Evolutionary conservation across 2,113 vertebrate genomes (phyloP).

Genomic region (Heterochromis multidens): DNA sequence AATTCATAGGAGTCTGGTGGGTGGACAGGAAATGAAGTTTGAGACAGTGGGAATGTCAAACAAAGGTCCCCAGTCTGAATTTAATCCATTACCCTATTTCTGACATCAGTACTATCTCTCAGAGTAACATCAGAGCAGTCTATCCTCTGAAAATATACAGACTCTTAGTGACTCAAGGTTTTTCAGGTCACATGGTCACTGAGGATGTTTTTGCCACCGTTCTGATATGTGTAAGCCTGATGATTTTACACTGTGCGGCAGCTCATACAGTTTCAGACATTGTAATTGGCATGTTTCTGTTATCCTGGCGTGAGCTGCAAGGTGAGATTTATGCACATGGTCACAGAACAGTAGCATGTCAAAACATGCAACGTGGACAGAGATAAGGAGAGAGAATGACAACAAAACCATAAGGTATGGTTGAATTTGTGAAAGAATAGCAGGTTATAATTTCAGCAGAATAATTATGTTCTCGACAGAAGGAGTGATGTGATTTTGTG

Average conservation of each 20-base stretch:
- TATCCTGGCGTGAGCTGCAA: neutral
- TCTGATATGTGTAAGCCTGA: neutral
- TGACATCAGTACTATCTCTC: neutral
- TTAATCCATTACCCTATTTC: neutral
- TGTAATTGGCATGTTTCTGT: constrained; percentile 37
- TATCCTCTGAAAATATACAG: neutral
- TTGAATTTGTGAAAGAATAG: neutral
- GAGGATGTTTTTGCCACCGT: neutral
- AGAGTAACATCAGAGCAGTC: neutral
- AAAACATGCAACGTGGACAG: constrained; percentile 26
- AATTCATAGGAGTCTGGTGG: neutral
- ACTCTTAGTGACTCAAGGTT: neutral
- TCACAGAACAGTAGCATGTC: constrained; percentile 12
- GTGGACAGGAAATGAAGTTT: constrained; percentile 11
- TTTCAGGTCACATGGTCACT: neutral
- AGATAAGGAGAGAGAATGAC: neutral
- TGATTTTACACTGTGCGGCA: neutral
- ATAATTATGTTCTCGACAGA: neutral
- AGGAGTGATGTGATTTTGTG: neutral
- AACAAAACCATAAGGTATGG: neutral
- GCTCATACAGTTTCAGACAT: neutral
- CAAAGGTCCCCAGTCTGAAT: neutral
- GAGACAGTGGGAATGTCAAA: neutral
- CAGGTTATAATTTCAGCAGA: neutral
- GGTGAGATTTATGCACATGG: constrained; percentile 7